These are phyloP conservation scores for Eulemur coronatus DNA, from an alignment of 2,797 vertebrate species.

Conservation along the genomic window DNA sequence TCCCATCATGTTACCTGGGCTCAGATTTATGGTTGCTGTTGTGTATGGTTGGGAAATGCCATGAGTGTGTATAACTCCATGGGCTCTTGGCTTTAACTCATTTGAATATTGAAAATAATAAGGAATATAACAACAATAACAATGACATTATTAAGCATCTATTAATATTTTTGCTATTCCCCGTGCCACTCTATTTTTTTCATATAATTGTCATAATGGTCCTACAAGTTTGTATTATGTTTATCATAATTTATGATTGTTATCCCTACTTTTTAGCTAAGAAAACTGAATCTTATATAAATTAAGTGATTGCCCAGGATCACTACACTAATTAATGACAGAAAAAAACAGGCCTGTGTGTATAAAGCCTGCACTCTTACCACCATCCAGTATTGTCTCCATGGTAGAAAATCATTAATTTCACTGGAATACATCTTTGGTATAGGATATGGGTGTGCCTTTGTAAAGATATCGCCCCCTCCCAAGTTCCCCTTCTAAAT, in stretches of 20 bases:
- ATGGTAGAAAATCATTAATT: conserved; percentile 46
- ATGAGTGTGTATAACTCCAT: conserved; percentile 36
- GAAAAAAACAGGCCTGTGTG: not conserved
- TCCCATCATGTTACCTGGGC: not conserved
- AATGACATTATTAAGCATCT: not conserved
- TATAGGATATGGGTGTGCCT: not conserved
- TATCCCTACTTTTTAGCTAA: conserved; percentile 24
- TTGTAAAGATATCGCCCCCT: conserved; percentile 6
- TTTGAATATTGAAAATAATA: conserved; percentile 35
- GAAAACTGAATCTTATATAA: conserved; percentile 35
- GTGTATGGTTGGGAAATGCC: conserved; percentile 7
- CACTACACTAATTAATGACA: not conserved
- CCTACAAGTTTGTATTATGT: not conserved
- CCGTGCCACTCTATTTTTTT: conserved; percentile 13
- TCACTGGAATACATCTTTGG: conserved; percentile 33
- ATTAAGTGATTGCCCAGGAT: conserved; percentile 41
- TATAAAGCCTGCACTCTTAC: not conserved
- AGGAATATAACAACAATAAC: conserved; percentile 14
- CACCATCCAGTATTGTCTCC: conserved; percentile 16
- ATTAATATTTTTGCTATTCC: not conserved
- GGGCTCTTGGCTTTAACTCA: conserved; percentile 51
- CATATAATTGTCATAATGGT: not conserved
- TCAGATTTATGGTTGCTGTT: not conserved
- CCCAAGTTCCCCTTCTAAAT: conserved; percentile 24
- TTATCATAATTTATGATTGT: conserved; percentile 38